Evolutionary conservation across 2,113 vertebrate genomes (phyloP), one percentile per base, ranked within the genome.

Genomic region (Aegotheles bennettii): DNA sequence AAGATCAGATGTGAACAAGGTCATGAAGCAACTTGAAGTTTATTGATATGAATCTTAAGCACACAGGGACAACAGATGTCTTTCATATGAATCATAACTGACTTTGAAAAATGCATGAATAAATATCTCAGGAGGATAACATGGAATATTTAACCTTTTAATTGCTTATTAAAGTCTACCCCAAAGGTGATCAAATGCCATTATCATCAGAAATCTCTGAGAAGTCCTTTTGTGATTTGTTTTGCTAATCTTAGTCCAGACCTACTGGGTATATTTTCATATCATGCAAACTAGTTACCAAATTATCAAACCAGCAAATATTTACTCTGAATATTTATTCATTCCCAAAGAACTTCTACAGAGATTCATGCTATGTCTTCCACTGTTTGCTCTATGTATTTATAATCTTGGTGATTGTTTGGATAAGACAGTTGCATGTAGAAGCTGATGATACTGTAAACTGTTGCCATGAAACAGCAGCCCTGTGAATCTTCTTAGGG

Each of bases 11-110:
- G 15, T 5, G 24, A 94, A 47, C 74, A 95, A 93, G 81, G 78
- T 95, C 78, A 76, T 16, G 48, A 84, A 91, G n/a, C 36, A 86
- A 70, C 86, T 91, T 68, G 35, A 94, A 83, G 31, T 89, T 94
- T 97, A 95, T 87, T 96, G 78, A 92, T 60, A 18, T 75, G 47
- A 84, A 90, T 86, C 29, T 92, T 89, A 93, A 92, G 67, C 36
- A 91, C 71, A 67, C 43, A 94, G 53, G 43, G 59, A 91, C 68
- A 93, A 82, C 59, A 85, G 31, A 19, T 80, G 60, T 86, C 83
- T 79, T 76, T 81, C 38, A 82, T 51, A 93, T 57, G 21, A 94
- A 87, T 92, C 67, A 84, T 87, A 95, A 93, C 47, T 91, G 16
- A 82, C 82, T 75, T 94, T 86, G 24, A 87, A 92, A 96, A 92